phyloP scores from a whole-genome alignment of 2,113 vertebrate species.

The Bos indicus region DNA sequence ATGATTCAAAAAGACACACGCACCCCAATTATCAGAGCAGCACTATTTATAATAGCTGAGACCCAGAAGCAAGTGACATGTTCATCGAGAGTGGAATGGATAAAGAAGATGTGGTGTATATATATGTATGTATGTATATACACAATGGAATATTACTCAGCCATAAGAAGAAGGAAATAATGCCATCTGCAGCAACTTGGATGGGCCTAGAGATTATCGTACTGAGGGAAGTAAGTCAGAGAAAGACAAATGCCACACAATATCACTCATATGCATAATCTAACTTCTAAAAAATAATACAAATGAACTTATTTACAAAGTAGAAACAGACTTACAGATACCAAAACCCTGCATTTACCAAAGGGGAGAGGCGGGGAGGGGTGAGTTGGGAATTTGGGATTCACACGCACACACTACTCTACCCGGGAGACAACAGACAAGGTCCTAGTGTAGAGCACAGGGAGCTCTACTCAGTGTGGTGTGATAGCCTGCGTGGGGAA shows the following conservation, averaged over 20 bases:
- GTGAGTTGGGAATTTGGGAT: neutral
- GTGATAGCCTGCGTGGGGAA: fast-evolving
- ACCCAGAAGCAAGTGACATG: neutral
- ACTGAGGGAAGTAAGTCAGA: neutral
- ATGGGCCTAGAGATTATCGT: neutral
- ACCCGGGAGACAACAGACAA: fast-evolving
- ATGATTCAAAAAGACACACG: neutral
- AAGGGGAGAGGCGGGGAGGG: neutral
- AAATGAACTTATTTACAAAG: neutral
- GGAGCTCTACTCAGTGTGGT: fast-evolving
- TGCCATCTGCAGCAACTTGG: neutral
- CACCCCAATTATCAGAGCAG: neutral
- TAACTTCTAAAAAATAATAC: neutral
- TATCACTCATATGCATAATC: neutral
- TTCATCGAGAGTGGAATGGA: neutral
- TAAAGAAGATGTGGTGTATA: neutral
- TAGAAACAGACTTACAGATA: neutral
- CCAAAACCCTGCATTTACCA: neutral
- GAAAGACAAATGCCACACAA: neutral
- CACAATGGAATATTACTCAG: neutral
- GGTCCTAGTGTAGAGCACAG: fast-evolving
- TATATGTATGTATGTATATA: fast-evolving
- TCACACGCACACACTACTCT: neutral
- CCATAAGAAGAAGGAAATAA: neutral
- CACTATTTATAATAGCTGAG: neutral